A percentile compares a stretch with the other conserved stretches of the same genome.
Conservation (phyloP, 2,797 vertebrate genomes). For the Babyrousa celebensis region DNA sequence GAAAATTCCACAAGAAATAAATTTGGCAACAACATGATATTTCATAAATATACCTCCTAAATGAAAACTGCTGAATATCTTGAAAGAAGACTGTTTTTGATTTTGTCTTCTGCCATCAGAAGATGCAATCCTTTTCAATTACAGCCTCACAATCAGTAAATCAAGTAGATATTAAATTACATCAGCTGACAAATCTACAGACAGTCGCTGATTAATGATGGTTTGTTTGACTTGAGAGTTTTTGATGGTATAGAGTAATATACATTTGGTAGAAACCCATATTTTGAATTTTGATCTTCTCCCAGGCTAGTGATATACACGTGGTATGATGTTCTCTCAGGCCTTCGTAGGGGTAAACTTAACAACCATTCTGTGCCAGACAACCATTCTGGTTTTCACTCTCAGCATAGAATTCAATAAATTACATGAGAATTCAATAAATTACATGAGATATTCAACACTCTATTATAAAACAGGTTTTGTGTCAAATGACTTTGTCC, state of each 20-base stretch:
- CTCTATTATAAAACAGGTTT: neutral
- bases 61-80: neutral
- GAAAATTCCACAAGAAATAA: neutral
- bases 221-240: neutral
- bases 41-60: neutral
- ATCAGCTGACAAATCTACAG: neutral
- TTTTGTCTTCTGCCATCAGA: neutral
- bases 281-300: neutral
- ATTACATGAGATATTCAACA: neutral
- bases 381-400: neutral
- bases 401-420: neutral
- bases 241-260: neutral
- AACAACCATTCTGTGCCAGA: neutral
- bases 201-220: neutral
- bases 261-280: neutral
- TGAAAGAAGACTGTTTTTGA: neutral
- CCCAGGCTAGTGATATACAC: neutral
- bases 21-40: neutral
- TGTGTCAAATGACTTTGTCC: neutral
- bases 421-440: neutral
- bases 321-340: neutral
- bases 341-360: neutral
- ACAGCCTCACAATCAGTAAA: neutral
- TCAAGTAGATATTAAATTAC: conserved; percentile 4
- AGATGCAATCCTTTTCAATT: conserved; percentile 3